These are phyloP conservation scores for Haplotaxodon microlepis DNA, from an alignment of 2,113 vertebrate species.

Conservation along the genomic window DNA sequence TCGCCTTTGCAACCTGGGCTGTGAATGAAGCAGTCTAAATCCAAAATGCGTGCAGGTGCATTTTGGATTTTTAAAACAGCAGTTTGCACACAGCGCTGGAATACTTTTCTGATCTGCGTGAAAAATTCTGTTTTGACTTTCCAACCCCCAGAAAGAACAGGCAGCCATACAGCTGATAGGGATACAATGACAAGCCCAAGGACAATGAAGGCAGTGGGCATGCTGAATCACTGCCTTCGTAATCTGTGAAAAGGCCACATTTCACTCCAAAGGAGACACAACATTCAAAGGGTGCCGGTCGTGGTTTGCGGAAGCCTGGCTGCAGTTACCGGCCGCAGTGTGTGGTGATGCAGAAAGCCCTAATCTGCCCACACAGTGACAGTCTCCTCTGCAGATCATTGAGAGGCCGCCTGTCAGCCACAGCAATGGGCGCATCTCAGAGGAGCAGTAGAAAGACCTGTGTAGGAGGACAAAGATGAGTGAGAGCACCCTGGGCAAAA, in stretches of 20 bases:
- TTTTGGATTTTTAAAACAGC: not conserved
- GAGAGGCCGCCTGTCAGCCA: slow-evolving; percentile 2
- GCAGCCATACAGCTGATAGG: not conserved
- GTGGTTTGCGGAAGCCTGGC: not conserved
- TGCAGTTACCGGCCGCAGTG: not conserved
- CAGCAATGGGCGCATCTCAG: not conserved
- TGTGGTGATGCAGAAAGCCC: slow-evolving; percentile 16
- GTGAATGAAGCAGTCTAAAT: not conserved
- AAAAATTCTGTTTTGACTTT: not conserved
- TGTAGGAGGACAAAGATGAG: slow-evolving; percentile 47
- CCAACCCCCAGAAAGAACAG: not conserved
- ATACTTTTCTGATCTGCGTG: not conserved
- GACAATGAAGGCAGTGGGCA: not conserved
- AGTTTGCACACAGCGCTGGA: not conserved
- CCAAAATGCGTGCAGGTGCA: not conserved
- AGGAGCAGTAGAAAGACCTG: slow-evolving; percentile 67
- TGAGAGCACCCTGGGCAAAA: slow-evolving; percentile 6
- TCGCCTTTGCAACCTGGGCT: not conserved
- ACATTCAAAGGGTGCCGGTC: not conserved
- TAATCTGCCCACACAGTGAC: slow-evolving; percentile 38
- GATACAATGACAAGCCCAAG: not conserved
- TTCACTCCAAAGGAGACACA: not conserved
- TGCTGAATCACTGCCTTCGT: not conserved
- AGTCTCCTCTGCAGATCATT: slow-evolving; percentile 10
- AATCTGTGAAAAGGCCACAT: not conserved